Evolutionary conservation across 2,888 invertebrate species (phyloP).

Genomic region (Xestoiulus laeticollis): DNA sequence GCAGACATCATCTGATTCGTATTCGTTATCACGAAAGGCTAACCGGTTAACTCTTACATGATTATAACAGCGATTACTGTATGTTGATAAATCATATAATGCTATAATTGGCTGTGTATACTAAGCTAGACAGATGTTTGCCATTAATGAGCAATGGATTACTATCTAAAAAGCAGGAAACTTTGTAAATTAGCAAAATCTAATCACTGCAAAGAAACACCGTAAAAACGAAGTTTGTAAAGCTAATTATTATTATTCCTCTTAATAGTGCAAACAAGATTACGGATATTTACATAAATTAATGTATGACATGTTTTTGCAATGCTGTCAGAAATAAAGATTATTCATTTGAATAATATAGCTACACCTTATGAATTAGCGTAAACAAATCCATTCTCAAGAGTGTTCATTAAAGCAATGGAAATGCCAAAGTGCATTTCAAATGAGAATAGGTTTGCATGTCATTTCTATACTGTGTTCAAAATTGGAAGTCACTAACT

Average conservation of each 20-base stretch:
- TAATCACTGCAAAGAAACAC: background rate
- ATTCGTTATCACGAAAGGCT: background rate
- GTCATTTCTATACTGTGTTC: background rate
- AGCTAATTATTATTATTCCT: background rate
- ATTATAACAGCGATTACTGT: background rate
- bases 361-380: too few species aligned
- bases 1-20: background rate
- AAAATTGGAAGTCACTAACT: background rate
- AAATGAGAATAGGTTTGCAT: background rate
- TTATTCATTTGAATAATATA: too few species aligned
- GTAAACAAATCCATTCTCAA: too few species aligned
- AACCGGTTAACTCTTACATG: background rate
- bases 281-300: background rate
- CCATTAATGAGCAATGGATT: background rate
- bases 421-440: background rate
- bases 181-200: background rate
- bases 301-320: too few species aligned
- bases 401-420: background rate
- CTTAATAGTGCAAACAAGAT: background rate
- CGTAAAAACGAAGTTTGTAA: too few species aligned
- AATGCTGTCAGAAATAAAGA: too few species aligned
- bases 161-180: background rate
- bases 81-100: background rate
- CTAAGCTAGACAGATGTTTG: background rate
- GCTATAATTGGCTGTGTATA: background rate